These are phyloP conservation scores for Sinhomidia bicolor DNA, from an alignment of 2,888 invertebrate species.

Conservation along the genomic window DNA sequence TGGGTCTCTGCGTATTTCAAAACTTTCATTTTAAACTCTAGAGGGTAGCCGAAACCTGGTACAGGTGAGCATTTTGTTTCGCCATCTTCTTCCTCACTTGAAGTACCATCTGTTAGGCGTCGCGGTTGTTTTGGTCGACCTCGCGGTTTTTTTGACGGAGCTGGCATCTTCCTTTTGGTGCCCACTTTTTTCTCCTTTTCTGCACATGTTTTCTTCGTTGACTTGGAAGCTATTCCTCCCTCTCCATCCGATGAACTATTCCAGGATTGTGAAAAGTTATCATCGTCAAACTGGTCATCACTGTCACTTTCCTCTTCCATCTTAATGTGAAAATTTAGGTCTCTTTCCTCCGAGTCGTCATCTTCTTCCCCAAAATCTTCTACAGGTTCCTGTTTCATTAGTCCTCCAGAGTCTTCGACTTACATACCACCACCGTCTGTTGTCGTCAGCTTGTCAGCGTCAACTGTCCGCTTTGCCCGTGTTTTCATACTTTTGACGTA, in stretches of 20 bases:
- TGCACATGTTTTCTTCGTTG: background rate
- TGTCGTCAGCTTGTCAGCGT: no score
- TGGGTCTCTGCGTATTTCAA: slow-evolving; percentile 44
- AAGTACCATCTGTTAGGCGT: background rate
- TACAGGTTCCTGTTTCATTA: background rate
- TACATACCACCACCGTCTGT: background rate
- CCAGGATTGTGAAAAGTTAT: background rate
- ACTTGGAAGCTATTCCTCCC: background rate
- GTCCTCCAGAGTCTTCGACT: background rate
- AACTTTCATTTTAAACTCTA: slow-evolving; percentile 50
- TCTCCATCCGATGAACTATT: background rate
- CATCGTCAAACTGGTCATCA: background rate
- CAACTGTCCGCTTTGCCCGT: background rate
- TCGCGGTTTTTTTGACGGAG: background rate
- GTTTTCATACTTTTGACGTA: background rate
- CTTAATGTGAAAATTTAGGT: background rate
- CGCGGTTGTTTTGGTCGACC: slow-evolving; percentile 16
- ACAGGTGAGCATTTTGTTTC: background rate
- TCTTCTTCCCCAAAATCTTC: background rate
- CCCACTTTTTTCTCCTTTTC: background rate
- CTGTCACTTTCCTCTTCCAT: background rate
- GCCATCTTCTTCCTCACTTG: slow-evolving; percentile 6
- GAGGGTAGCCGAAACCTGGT: slow-evolving; percentile 12
- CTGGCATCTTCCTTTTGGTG: background rate
- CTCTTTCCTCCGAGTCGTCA: no score